Evolutionary conservation across 2,888 invertebrate species (phyloP).

Genomic region (Phortica magna): DNA sequence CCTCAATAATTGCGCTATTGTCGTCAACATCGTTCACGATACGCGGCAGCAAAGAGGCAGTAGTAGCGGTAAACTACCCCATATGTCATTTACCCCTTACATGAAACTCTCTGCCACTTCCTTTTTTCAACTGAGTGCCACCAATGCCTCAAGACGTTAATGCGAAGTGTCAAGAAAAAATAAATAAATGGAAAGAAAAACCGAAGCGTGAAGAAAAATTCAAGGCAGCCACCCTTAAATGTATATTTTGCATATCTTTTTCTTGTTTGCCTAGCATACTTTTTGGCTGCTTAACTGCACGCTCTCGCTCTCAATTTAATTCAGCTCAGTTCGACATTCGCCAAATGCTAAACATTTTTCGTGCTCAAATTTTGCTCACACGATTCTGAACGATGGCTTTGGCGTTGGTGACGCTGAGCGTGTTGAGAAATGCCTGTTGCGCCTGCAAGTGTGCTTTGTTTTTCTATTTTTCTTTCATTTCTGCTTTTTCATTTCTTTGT

Average conservation of each 20-base stretch:
- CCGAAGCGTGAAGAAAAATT: background rate
- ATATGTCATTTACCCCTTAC: slow-evolving; percentile 1
- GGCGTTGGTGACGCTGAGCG: slow-evolving; percentile 9
- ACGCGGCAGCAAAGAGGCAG: slow-evolving; percentile 36
- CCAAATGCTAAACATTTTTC: slow-evolving; percentile 37
- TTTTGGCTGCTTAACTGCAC: slow-evolving; percentile 45
- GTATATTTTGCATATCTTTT: slow-evolving; percentile 49
- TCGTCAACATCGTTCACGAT: slow-evolving; percentile 11
- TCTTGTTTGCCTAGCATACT: slow-evolving; percentile 51
- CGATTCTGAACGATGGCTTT: background rate
- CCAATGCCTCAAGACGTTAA: slow-evolving; percentile 41
- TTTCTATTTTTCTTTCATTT: slow-evolving; percentile 36
- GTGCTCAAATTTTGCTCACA: slow-evolving; percentile 42
- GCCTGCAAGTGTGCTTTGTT: slow-evolving; percentile 47
- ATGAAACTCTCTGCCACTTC: slow-evolving; percentile 3
- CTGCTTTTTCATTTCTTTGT: slow-evolving; percentile 24
- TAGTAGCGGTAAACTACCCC: slow-evolving; percentile 35
- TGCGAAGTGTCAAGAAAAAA: background rate
- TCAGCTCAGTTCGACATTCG: slow-evolving; percentile 30
- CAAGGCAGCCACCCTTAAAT: slow-evolving; percentile 34
- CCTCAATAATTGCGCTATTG: slow-evolving; percentile 68
- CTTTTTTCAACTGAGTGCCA: slow-evolving; percentile 11
- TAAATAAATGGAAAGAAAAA: slow-evolving; percentile 18
- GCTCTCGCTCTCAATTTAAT: slow-evolving; percentile 24
- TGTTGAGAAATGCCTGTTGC: slow-evolving; percentile 57